Evolutionary conservation across 2,113 vertebrate genomes (phyloP).

Genomic region (Oryzias javanicus): DNA sequence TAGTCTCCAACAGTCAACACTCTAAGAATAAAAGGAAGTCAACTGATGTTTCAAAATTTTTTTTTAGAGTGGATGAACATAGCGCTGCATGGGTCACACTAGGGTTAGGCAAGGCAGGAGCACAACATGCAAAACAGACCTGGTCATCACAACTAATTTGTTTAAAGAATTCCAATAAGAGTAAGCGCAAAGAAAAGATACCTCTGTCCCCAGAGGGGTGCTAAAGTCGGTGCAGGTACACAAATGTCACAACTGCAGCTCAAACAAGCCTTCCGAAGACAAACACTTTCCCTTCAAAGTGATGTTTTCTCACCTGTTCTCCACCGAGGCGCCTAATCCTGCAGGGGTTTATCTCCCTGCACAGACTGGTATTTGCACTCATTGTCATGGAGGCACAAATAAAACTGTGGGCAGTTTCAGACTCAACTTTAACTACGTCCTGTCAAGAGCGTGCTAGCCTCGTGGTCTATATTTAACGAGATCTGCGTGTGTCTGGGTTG

Average conservation of each 20-base stretch:
- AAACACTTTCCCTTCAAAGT: background rate
- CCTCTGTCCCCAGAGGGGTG: constrained; percentile 8
- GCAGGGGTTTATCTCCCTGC: background rate
- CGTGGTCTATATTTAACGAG: constrained; percentile 41
- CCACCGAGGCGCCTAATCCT: background rate
- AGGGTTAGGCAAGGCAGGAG: constrained; percentile 3
- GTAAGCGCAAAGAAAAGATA: constrained; percentile 10
- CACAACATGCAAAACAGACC: constrained; percentile 38
- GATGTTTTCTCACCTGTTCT: constrained; percentile 24
- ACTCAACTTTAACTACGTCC: constrained; percentile 9
- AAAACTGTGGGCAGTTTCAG: constrained; percentile 2
- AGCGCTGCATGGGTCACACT: background rate
- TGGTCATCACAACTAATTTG: constrained; percentile 45
- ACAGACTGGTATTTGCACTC: background rate
- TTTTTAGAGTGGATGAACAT: background rate
- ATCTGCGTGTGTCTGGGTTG: background rate
- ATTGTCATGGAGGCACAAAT: constrained; percentile 7
- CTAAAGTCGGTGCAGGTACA: background rate
- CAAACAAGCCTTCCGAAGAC: background rate
- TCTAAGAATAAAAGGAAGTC: background rate
- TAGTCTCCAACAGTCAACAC: background rate
- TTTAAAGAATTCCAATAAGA: constrained; percentile 26
- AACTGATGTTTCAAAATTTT: background rate
- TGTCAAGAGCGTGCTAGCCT: constrained; percentile 1
- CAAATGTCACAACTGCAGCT: background rate